Conservation (phyloP, 2,797 vertebrate genomes). For the Tarsius wallacei region DNA sequence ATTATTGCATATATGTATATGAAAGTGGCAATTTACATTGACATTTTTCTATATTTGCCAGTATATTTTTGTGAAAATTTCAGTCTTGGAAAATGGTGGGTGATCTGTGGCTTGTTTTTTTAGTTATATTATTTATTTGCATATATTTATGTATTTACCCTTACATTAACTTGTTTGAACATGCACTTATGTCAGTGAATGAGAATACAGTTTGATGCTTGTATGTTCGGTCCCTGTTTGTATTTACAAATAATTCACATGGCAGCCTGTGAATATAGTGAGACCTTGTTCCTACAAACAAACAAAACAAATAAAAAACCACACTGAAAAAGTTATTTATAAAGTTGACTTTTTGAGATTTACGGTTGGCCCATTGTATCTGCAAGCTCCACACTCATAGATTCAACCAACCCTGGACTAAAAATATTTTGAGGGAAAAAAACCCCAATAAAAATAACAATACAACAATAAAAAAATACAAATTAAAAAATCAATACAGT, state of each 20-base stretch:
- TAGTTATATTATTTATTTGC: not conserved
- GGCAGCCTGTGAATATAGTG: too few relatives aligned
- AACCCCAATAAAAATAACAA: not conserved
- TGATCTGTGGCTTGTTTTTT: slow-evolving; percentile 49
- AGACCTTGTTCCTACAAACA: too few relatives aligned
- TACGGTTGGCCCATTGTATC: not conserved
- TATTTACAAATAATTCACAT: slow-evolving; percentile 63
- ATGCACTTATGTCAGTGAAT: not conserved
- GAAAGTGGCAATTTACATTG: slow-evolving; percentile 17
- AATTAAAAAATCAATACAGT: not conserved
- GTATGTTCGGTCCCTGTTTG: slow-evolving; percentile 19
- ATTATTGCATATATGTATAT: slow-evolving; percentile 31
- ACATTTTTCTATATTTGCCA: slow-evolving; percentile 55
- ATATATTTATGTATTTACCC: not conserved
- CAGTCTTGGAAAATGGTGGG: not conserved
- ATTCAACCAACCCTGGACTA: not conserved
- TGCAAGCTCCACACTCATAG: not conserved
- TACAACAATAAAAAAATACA: not conserved
- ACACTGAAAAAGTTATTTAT: slow-evolving; percentile 72
- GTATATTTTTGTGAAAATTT: slow-evolving; percentile 60
- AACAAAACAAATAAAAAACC: too few relatives aligned
- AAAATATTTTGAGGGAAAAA: not conserved
- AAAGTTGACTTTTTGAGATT: slow-evolving; percentile 57
- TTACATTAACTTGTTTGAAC: slow-evolving; percentile 27
- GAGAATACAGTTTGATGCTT: slow-evolving; percentile 24